Percentiles rank a stretch among this genome's conserved stretches.
Evolutionary conservation across 2,113 vertebrate species (phyloP).

Genomic region (Sclerurus mexicanus): DNA sequence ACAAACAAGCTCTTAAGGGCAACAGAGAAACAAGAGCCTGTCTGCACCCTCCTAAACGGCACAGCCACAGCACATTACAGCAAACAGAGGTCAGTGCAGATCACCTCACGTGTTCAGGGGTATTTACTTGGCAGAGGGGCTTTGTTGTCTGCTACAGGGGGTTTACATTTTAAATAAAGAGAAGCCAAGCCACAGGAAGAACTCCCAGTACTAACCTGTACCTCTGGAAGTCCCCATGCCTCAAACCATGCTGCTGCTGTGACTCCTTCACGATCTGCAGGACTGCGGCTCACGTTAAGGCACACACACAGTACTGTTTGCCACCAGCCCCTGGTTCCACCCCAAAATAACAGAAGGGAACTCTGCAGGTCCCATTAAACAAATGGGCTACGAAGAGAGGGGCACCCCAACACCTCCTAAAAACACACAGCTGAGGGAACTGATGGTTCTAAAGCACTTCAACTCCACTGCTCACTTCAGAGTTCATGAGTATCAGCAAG

Average conservation of each 20-base stretch:
- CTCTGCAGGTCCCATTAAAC: not conserved
- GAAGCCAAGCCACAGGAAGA: not conserved
- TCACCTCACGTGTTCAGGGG: rapidly evolving
- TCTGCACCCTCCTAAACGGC: not conserved
- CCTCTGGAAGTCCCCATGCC: constrained; percentile 97
- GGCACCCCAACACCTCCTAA: not conserved
- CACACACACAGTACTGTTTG: not conserved
- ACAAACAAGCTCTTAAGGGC: not conserved
- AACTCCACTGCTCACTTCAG: not conserved
- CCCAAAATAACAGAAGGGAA: not conserved
- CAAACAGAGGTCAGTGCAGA: not conserved
- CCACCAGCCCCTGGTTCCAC: not conserved
- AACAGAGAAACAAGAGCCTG: not conserved
- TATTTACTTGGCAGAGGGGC: not conserved
- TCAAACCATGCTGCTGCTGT: constrained; percentile 96
- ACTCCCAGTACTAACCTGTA: constrained; percentile 84
- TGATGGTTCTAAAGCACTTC: not conserved
- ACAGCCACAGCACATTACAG: not conserved
- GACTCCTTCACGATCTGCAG: constrained; percentile 98
- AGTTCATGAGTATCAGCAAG: not conserved
- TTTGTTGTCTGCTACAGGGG: not conserved
- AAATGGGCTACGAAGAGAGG: rapidly evolving
- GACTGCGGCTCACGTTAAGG: constrained; percentile 81
- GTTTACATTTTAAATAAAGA: not conserved
- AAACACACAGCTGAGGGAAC: not conserved